Percentiles rank a stretch among this genome's conserved stretches.
Evolutionary conservation across 2,888 invertebrate genomes (phyloP).

Genomic region (Automeris io): DNA sequence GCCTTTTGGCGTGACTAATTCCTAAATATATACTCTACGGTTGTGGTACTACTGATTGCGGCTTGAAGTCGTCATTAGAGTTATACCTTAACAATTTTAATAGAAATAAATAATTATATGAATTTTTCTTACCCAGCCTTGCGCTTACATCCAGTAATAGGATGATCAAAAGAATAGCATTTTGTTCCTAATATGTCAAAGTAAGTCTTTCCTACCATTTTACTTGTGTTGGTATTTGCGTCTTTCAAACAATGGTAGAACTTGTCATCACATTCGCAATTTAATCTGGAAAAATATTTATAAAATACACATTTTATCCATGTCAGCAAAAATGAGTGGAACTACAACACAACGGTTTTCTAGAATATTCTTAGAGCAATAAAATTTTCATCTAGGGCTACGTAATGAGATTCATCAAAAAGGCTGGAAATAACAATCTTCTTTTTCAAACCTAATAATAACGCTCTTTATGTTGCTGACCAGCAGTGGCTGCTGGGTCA

Average conservation of each 20-base stretch:
- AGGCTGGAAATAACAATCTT: too few relatives aligned
- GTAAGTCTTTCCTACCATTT: conserved; percentile 52
- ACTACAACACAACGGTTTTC: background rate
- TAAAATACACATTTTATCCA: background rate
- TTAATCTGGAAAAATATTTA: conserved; percentile 29
- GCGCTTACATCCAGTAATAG: background rate
- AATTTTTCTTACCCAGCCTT: conserved; percentile 7
- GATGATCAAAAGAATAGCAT: conserved; percentile 67
- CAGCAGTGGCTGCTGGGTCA: too few relatives aligned
- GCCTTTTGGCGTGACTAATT: too few relatives aligned
- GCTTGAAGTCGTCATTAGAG: too few relatives aligned
- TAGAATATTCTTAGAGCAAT: background rate
- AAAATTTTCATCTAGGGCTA: too few relatives aligned
- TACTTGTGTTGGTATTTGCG: conserved; percentile 27
- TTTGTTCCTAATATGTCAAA: conserved; percentile 59
- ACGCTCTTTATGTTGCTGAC: too few relatives aligned
- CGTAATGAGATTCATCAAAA: too few relatives aligned
- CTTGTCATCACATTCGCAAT: conserved; percentile 51
- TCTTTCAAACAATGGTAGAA: conserved; percentile 49
- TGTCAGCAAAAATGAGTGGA: background rate
- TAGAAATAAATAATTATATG: too few relatives aligned
- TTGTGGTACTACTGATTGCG: too few relatives aligned
- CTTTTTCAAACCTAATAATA: too few relatives aligned
- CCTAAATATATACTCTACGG: too few relatives aligned
- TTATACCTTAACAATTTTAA: too few relatives aligned